These are phyloP conservation scores for Blomia tropicalis DNA, from an alignment of 2,888 invertebrate species.

Conservation along the genomic window DNA sequence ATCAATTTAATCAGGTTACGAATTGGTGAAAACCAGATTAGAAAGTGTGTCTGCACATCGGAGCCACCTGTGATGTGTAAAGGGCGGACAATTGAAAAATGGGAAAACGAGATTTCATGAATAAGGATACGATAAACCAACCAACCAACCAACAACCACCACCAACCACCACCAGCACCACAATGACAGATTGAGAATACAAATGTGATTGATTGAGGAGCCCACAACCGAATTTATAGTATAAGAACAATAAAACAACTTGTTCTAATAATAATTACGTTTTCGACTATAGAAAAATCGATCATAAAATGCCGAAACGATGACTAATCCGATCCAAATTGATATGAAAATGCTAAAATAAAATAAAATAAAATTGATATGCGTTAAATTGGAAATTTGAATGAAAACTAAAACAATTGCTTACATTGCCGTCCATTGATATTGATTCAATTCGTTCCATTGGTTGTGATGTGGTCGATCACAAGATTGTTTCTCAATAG, in stretches of 20 bases:
- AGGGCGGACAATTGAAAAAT: too few relatives aligned
- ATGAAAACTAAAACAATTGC: background rate
- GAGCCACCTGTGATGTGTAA: too few relatives aligned
- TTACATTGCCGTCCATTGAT: background rate
- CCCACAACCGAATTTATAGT: too few relatives aligned
- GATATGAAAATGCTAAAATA: background rate
- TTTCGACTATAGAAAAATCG: background rate
- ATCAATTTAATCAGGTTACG: constrained; percentile 21
- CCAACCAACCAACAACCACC: too few relatives aligned
- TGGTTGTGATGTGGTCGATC: background rate
- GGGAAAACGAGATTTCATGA: too few relatives aligned
- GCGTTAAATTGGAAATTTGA: background rate
- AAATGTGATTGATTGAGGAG: too few relatives aligned
- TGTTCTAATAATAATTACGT: background rate
- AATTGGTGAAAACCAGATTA: constrained; percentile 23
- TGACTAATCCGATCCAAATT: too few relatives aligned
- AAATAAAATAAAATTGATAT: background rate
- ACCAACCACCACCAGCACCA: too few relatives aligned
- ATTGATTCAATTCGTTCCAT: background rate
- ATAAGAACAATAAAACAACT: background rate
- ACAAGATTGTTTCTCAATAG: background rate
- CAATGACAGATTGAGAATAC: too few relatives aligned
- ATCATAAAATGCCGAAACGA: too few relatives aligned
- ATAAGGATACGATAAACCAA: too few relatives aligned
- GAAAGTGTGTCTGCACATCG: background rate